Evolutionary conservation across 2,113 vertebrate genomes (phyloP).

Genomic region (Mystacornis crossleyi): DNA sequence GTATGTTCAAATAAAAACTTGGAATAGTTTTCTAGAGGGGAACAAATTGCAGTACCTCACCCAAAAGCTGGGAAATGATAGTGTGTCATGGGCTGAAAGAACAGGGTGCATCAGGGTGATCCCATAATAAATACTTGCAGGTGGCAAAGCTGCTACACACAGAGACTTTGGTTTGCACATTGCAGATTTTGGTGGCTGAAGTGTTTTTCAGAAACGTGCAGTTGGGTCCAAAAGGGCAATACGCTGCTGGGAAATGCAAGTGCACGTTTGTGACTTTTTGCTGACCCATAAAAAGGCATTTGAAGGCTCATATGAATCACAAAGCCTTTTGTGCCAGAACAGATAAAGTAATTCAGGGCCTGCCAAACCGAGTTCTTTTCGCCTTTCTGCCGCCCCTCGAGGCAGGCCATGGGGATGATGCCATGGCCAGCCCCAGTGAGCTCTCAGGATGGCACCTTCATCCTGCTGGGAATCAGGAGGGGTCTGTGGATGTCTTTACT

Average conservation of each 20-base stretch:
- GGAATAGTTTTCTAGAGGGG: not conserved
- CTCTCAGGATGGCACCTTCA: not conserved
- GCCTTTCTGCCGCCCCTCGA: accelerated
- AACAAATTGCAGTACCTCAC: not conserved
- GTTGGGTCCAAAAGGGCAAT: accelerated
- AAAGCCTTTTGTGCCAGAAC: not conserved
- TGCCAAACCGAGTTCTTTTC: accelerated
- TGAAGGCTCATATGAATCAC: not conserved
- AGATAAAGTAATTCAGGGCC: not conserved
- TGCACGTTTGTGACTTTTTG: accelerated
- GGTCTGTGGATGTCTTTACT: not conserved
- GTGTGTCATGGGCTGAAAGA: not conserved
- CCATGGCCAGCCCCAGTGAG: not conserved
- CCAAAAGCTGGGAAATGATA: not conserved
- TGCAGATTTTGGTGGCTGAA: not conserved
- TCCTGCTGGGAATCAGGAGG: not conserved
- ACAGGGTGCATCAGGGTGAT: not conserved
- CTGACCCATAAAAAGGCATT: not conserved
- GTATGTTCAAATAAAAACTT: not conserved
- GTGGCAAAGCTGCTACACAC: not conserved
- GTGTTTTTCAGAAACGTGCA: not conserved
- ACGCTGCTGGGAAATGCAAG: accelerated
- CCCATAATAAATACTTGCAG: accelerated
- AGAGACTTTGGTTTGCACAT: not conserved
- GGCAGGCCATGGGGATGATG: not conserved